These are phyloP conservation scores for Calephelis nemesis DNA, from an alignment of 1,140 invertebrate species.

Conservation along the genomic window DNA sequence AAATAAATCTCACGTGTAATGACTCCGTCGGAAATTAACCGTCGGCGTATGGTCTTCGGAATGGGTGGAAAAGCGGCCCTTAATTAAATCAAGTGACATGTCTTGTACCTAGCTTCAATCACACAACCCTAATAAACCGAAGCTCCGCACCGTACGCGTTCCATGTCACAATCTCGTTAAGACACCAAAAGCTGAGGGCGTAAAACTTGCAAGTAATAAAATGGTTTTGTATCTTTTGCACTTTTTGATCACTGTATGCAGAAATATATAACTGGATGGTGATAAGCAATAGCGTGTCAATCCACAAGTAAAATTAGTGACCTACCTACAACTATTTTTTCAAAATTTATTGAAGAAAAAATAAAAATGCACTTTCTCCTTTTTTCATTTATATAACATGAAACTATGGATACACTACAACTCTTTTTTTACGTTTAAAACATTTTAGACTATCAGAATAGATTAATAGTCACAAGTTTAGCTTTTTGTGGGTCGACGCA, in stretches of 20 bases:
- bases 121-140: slow-evolving; percentile 74
- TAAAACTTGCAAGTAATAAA: slow-evolving; percentile 15
- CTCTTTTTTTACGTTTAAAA: too few species aligned
- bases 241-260: not conserved
- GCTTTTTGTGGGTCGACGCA: too few species aligned
- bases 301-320: too few species aligned
- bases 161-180: slow-evolving; percentile 26
- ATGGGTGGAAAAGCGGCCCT: slow-evolving; percentile 73
- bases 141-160: slow-evolving; percentile 50
- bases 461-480: too few species aligned
- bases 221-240: not conserved
- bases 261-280: too few species aligned
- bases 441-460: too few species aligned
- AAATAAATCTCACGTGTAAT: slow-evolving; percentile 70
- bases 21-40: slow-evolving; percentile 70
- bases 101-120: slow-evolving; percentile 74
- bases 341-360: too few species aligned
- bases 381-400: too few species aligned
- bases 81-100: slow-evolving; percentile 79
- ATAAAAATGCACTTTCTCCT: too few species aligned
- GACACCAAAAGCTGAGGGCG: slow-evolving; percentile 21
- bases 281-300: too few species aligned
- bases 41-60: slow-evolving; percentile 59
- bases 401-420: too few species aligned
- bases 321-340: too few species aligned